Conservation (phyloP, 2,888 invertebrate genomes). For the Drymonia ruficornis region DNA sequence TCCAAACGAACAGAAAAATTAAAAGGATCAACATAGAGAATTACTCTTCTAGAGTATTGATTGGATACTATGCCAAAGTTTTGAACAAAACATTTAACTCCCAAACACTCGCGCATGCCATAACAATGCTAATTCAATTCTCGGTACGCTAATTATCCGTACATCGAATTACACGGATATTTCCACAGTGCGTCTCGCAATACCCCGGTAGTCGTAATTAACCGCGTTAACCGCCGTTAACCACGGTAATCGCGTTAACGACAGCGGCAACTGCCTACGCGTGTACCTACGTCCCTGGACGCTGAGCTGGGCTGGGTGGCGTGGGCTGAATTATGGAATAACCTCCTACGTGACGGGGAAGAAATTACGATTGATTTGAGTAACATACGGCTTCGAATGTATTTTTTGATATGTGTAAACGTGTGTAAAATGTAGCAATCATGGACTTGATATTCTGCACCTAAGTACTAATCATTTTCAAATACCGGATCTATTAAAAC, state of each 20-base stretch:
- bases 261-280: not conserved
- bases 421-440: too few species aligned
- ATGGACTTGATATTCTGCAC: too few species aligned
- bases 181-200: slow-evolving; percentile 2
- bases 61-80: too few species aligned
- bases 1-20: too few species aligned
- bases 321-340: not conserved
- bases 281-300: not conserved
- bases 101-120: not conserved
- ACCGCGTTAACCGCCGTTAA: not conserved
- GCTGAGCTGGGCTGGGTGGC: not conserved
- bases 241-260: not conserved
- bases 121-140: not conserved
- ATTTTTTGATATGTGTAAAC: too few species aligned
- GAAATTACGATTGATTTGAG: not conserved
- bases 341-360: not conserved
- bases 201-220: slow-evolving; percentile 1
- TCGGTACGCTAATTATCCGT: not conserved
- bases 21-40: too few species aligned
- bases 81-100: not conserved
- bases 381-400: too few species aligned
- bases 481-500: too few species aligned
- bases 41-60: too few species aligned
- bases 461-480: too few species aligned
- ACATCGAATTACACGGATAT: slow-evolving; percentile 6